Base-by-base conservation (phyloP, 2,888 invertebrate species). In the Alviniconcha strummeri region DNA sequence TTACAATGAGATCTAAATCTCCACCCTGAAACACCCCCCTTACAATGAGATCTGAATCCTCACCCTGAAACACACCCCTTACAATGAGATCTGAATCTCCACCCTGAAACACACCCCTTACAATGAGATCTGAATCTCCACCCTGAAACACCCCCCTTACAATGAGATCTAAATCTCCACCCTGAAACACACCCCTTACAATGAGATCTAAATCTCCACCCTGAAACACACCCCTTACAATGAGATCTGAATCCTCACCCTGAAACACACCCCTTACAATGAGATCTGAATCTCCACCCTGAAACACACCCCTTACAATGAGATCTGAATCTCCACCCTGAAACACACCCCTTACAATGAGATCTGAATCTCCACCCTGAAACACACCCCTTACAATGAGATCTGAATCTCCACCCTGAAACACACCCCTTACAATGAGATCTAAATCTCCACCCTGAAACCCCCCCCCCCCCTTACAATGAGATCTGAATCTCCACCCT, bases 11-110 rank as follows among this genome's bases (percentile, higher is more conserved):
- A 36, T 87, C 86, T 92, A 91, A 9, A 92, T 90, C 81, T 90
- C 91, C 79, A 91, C 83, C 83, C 91, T 91, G 88, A 74, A 89
- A 88, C n/a, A 77, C n/a, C n/a, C n/a, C n/a, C n/a, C n/a, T n/a
- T n/a, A n/a, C n/a, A n/a, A n/a, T n/a, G n/a, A n/a, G n/a, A n/a
- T 87, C 86, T 92, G 91, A 8, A 92, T 90, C 81, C 90, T 90
- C 78, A 91, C 82, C 83, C 91, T 92, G 88, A 75, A 89, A 88
- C n/a, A 77, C 36, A 74, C n/a, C 36, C 36, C 36, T 36, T 36
- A 36, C 36, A 36, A 36, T 36, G 36, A 36, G 36, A 36, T 87
- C 86, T 92, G 91, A 9, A 92, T 90, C 81, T 90, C 91, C 79
- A 91, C 83, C 83, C 91, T 91, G 88, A 74, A 89, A 88, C n/a